A percentile compares a stretch with the other conserved stretches of the same genome.
Evolutionary conservation across 1,140 invertebrate genomes (phyloP).

Genomic region (Argopecten irradians): DNA sequence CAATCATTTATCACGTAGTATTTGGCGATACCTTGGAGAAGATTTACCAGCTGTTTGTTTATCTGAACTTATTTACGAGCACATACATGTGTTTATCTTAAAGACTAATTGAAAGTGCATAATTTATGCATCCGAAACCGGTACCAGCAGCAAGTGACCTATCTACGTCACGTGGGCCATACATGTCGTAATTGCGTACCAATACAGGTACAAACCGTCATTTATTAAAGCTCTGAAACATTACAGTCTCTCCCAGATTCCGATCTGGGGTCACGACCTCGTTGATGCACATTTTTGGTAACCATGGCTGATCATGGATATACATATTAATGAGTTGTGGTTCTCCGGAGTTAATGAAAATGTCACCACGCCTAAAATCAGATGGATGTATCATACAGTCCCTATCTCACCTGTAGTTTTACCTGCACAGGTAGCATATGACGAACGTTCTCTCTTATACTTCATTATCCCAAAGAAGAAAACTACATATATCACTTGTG

Average conservation of each 20-base stretch:
- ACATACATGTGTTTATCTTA: background rate
- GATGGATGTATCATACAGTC: background rate
- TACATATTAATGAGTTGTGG: slow-evolving; percentile 16
- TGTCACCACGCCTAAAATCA: slow-evolving; percentile 15
- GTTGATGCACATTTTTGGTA: background rate
- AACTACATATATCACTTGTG: background rate
- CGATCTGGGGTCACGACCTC: background rate
- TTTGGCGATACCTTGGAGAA: no score
- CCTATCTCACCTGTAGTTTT: background rate
- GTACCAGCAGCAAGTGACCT: background rate
- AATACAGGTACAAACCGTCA: no score
- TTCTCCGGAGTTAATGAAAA: background rate
- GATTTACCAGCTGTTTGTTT: no score
- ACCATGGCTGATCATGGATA: background rate
- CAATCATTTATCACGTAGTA: no score
- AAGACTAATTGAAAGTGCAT: background rate
- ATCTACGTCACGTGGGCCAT: background rate
- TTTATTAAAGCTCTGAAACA: no score
- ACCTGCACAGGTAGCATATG: background rate
- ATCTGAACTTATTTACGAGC: no score
- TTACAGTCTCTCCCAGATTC: background rate
- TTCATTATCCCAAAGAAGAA: background rate
- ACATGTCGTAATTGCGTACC: background rate
- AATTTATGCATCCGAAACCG: background rate
- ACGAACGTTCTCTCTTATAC: background rate